Base-by-base conservation (phyloP, 30 jellyfish, hydroid and myxozoan species). In the Phacellophora camtschatica region DNA sequence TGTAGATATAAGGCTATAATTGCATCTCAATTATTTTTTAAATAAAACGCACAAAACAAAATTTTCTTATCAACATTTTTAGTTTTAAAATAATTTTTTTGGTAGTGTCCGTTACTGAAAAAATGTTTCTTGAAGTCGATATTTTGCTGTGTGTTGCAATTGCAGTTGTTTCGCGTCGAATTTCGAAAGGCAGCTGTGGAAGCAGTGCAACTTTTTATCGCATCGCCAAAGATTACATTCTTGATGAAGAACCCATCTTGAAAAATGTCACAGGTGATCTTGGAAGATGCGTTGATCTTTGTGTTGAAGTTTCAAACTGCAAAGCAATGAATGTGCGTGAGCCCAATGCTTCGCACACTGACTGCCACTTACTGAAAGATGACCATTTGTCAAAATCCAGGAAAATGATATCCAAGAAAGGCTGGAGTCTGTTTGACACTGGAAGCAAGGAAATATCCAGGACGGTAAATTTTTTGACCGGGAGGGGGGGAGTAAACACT, bases 361-460 rank as follows among this genome's bases (percentile, higher is more conserved):
- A 73, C 19, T 73, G 86, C 34, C 86, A 73, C 36, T 23, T 34
- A 48, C 64, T 73, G 8, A 51, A 54, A 53, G 74, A 73, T 33
- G 86, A 73, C 33, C 86, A 73, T 24, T 6, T 53, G 59, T 73
- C 86, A 34, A 73, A 73, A 42, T 74, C 75, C 32, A 34, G n/a
- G 24, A 73, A 50, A 51, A 3, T 73, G 64, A 33, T 15, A 11
- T 32, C 75, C 6, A 73, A 73, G 29, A 32, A 73, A 46, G 86
- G 74, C 5, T 73, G 86, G 86, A 50, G 43, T 34, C 53, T 49
- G 30, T 73, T 50, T 35, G 71, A 46, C 16, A 73, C 86, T 10
- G 86, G 86, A 15, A 50, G 73, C 33, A 28, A 28, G 22, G 86
- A 73, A 12, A 51, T 54, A 2, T 73, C 86, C 1, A 34, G 86